phyloP scores from a whole-genome alignment of 2,113 vertebrate species.

The Larimichthys crocea region DNA sequence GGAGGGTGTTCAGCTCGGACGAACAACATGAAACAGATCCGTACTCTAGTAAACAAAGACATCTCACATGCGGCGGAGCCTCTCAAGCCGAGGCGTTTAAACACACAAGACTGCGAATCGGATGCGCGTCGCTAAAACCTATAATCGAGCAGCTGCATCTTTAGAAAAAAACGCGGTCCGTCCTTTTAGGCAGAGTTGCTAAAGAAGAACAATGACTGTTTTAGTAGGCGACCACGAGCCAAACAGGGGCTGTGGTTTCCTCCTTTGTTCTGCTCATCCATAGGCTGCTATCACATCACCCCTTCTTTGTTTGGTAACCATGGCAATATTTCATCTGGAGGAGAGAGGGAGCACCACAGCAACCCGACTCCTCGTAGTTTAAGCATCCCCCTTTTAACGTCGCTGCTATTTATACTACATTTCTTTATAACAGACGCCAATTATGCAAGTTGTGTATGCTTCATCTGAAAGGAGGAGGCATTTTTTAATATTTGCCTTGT shows the following conservation, averaged over 20 bases:
- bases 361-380: slow-evolving; percentile 43
- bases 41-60: slow-evolving; percentile 23
- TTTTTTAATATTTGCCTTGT: background rate
- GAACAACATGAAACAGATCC: background rate
- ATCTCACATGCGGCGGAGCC: background rate
- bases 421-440: background rate
- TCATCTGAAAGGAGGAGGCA: background rate
- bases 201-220: slow-evolving; percentile 52
- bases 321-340: slow-evolving; percentile 84
- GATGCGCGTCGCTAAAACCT: background rate
- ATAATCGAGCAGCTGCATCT: slow-evolving; percentile 57
- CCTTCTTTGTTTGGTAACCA: slow-evolving; percentile 88
- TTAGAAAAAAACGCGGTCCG: slow-evolving; percentile 11
- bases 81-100: background rate
- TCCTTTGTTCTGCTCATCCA: slow-evolving; percentile 83
- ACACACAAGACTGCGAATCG: background rate
- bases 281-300: slow-evolving; percentile 76
- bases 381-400: slow-evolving; percentile 17
- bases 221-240: slow-evolving; percentile 46
- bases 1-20: too few relatives aligned
- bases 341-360: slow-evolving; percentile 65
- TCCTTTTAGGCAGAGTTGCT: slow-evolving; percentile 17
- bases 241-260: slow-evolving; percentile 63
- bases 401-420: background rate
- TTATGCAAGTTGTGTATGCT: background rate